Conservation (phyloP, 2,888 invertebrate species). For the Ochropacha duplaris region DNA sequence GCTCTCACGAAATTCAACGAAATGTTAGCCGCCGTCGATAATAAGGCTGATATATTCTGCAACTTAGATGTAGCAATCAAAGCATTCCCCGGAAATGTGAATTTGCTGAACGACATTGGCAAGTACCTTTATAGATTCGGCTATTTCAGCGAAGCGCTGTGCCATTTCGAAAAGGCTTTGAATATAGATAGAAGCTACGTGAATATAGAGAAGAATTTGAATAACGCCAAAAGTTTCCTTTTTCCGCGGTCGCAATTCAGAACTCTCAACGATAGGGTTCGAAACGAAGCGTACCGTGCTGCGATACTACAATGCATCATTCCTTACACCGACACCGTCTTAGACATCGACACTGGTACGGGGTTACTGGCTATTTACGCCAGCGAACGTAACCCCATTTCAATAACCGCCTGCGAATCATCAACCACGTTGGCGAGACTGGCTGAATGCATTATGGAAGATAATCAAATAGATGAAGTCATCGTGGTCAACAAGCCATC, state of each 20-base stretch:
- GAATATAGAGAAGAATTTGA: slow-evolving; percentile 28
- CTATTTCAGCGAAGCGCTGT: slow-evolving; percentile 68
- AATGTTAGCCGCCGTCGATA: background rate
- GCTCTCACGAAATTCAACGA: background rate
- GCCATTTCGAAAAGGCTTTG: slow-evolving; percentile 75
- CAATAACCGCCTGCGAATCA: slow-evolving; percentile 1
- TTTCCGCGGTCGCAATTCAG: slow-evolving; percentile 5
- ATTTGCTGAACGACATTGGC: slow-evolving; percentile 7
- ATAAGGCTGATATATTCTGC: background rate
- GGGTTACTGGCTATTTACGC: slow-evolving; percentile 84
- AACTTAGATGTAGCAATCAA: background rate
- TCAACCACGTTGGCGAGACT: background rate
- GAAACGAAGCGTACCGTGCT: slow-evolving; percentile 21
- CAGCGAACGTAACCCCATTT: slow-evolving; percentile 66
- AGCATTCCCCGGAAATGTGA: background rate
- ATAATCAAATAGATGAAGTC: background rate
- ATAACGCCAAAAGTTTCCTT: slow-evolving; percentile 6
- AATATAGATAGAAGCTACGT: slow-evolving; percentile 66
- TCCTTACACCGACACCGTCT: slow-evolving; percentile 16
- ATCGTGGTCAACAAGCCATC: background rate
- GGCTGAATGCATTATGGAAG: background rate
- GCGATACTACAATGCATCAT: slow-evolving; percentile 18
- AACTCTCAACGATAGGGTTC: slow-evolving; percentile 8
- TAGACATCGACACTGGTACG: slow-evolving; percentile 17
- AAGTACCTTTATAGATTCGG: slow-evolving; percentile 58